These are phyloP conservation scores for Vicugna pacos DNA, from an alignment of 2,113 vertebrate genomes.

Conservation along the genomic window DNA sequence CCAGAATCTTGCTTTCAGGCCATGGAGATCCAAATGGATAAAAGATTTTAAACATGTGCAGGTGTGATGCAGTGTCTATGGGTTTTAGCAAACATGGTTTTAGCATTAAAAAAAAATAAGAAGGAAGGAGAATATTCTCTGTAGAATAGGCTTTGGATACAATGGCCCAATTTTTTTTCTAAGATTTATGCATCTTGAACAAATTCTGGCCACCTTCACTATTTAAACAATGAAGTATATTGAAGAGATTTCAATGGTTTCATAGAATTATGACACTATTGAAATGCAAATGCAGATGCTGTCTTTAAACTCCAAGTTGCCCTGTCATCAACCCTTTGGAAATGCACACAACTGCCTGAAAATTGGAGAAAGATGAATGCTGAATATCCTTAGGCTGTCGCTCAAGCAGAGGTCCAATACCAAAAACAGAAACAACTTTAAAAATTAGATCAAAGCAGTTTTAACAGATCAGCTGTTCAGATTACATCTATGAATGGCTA, in stretches of 20 bases:
- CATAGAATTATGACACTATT: constrained; percentile 55
- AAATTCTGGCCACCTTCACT: constrained; percentile 64
- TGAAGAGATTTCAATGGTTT: constrained; percentile 52
- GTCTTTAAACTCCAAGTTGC: constrained; percentile 52
- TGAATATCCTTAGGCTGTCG: background rate
- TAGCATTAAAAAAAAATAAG: background rate
- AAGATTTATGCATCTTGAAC: constrained; percentile 65
- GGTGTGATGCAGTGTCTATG: background rate
- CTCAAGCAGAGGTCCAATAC: background rate
- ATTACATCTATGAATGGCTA: background rate
- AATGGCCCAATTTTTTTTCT: background rate
- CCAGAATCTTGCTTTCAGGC: background rate
- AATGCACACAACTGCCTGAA: constrained; percentile 41
- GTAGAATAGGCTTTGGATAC: background rate
- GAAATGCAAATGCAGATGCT: constrained; percentile 71
- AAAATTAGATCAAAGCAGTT: constrained; percentile 35
- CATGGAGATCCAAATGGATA: background rate
- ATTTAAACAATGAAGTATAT: constrained; percentile 44
- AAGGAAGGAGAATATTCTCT: background rate
- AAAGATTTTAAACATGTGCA: background rate
- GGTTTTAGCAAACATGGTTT: constrained; percentile 40
- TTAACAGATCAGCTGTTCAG: constrained; percentile 29
- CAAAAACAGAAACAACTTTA: background rate
- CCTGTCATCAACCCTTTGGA: constrained; percentile 48
- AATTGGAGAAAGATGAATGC: constrained; percentile 16